These are phyloP conservation scores for Habrosyne pyritoides DNA, from an alignment of 2,888 invertebrate species.

Conservation along the genomic window DNA sequence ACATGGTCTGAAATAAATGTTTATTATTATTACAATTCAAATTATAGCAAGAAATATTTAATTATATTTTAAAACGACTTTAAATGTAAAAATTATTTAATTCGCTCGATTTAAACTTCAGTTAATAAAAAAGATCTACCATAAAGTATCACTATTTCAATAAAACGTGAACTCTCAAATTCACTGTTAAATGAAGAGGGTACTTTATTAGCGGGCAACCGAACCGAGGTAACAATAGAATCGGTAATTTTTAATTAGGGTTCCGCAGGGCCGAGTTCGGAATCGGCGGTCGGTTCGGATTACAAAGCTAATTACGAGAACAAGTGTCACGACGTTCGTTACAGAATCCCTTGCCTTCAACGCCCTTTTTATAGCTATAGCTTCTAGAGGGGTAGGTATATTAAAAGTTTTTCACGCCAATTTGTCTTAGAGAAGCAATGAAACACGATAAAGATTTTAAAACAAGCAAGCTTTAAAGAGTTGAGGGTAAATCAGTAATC, in stretches of 20 bases:
- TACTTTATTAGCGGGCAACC: constrained; percentile 47
- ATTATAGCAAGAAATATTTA: too few relatives aligned
- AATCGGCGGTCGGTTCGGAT: constrained; percentile 57
- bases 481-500: too few relatives aligned
- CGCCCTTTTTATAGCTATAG: constrained; percentile 19
- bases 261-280: constrained; percentile 34
- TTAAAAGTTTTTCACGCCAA: constrained; percentile 9
- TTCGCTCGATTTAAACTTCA: not conserved
- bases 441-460: not conserved
- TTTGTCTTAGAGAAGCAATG: not conserved
- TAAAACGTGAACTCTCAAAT: constrained; percentile 12
- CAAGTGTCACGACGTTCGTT: constrained; percentile 64
- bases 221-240: constrained; percentile 49
- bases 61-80: too few relatives aligned
- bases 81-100: too few relatives aligned
- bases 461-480: not conserved
- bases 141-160: constrained; percentile 6
- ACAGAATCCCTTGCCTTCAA: constrained; percentile 31
- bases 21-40: too few relatives aligned
- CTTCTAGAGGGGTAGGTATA: constrained; percentile 8
- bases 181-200: constrained; percentile 46
- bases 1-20: too few relatives aligned
- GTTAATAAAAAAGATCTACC: not conserved
- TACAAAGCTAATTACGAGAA: constrained; percentile 69
- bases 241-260: constrained; percentile 69